Base-by-base conservation (phyloP, 2,888 invertebrate genomes). In the Candidula unifasciata region DNA sequence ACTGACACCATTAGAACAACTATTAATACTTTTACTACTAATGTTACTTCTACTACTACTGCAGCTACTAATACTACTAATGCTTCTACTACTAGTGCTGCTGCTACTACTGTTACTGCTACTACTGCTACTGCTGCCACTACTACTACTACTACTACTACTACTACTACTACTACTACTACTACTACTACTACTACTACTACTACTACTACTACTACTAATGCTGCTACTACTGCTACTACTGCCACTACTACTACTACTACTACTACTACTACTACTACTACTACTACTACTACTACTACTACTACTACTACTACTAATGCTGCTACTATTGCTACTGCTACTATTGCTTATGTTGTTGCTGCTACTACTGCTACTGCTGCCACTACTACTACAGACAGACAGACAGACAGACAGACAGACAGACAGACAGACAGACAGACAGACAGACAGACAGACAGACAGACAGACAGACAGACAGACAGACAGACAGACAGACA, bases 261-360 rank as follows among this genome's bases (percentile, higher is more conserved):
- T 57, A 78, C 57, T 35, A 60, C 30, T 35, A 60, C 30, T 35
- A 35, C 30, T 35, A 78, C 35, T 35, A 78, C 18, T 35, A 16
- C 35, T 16, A 78, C 30, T 35, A 78, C 35, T 35, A 78, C 35
- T 35, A 78, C 3, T 35, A 78, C 18, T 35, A 78, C 18, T 35
- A 78, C 30, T 57, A 78, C 57, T 57, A 78, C 57, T 57, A 78
- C 57, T 16, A 78, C 57, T 57, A 78, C 33, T 57, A 54, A n/a
- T 57, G 57, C 57, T 8, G 57, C 10, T 57, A 78, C 57, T 57
- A 78, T 27, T 57, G 57, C 57, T 57, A 78, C 57, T 57, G 57
- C 60, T 57, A 78, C 57, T 57, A 78, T 2, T 35, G 10, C 44
- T 44, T 6, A 3, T 44, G 10, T 10, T 44, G 10, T 10, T 44